Evolutionary conservation across 2,888 invertebrate genomes (phyloP), one percentile per base, ranked within the genome.

Genomic region (Coenonympha arcania): DNA sequence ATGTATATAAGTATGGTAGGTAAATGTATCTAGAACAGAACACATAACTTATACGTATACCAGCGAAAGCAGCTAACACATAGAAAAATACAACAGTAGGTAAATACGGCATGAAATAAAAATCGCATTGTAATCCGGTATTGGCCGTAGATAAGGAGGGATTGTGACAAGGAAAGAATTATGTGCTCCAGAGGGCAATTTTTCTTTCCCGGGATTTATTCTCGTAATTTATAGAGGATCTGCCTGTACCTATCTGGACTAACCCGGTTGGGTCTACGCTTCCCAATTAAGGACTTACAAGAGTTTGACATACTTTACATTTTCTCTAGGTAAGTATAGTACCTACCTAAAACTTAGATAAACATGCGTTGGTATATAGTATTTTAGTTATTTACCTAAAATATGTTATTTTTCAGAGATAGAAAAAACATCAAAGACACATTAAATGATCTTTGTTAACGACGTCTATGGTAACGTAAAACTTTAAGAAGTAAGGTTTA

Each of bases 111-210:
- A 77, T 79, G 70, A 83, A 86, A 86, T 86, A 86, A 86, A 83
- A 86, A 86, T 86, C 84, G 78, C 78, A 84, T 78, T 86, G 86
- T 86, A 86, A 86, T 86, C 86, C 86, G 84, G 81, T 86, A 86
- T 86, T 86, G 86, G 86, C 75, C 77, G 73, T 73, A 83, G 86
- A 86, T 86, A 86, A 86, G 85, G 84, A 84, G 79, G 76, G 79
- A 76, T 79, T 85, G 86, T 86, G 86, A 86, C 86, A 86, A 86
- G 86, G 82, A 84, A 86, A 86, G 86, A 86, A 86, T 86, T 86
- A 86, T 86, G 86, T 86, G 86, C 86, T 86, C 84, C 76, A 80
- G 82, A 86, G 86, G 82, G 85, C 86, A 85, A 86, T 86, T 86
- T 86, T 86, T 86, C 86, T 86, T 86, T 73, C 76, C 74, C 77